Base-by-base conservation (phyloP, 64 coral and sea anemone species). In the Trachythela sp. region DNA sequence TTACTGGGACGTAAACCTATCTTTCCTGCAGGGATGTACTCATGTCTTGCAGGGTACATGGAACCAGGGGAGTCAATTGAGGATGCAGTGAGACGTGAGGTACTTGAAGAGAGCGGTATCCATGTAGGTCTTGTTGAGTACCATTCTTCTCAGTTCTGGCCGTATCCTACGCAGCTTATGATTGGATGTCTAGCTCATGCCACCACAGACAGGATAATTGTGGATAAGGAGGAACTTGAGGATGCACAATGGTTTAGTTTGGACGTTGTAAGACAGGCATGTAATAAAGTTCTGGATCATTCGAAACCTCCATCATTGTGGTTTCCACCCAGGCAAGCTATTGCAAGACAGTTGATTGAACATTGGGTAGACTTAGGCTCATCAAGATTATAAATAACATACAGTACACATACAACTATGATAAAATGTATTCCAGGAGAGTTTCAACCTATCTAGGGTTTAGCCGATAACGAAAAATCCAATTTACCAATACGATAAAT, bases 31-130 rank as follows among this genome's bases (percentile, higher is more conserved):
- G 75, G 75, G 17, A 80, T 80, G 75, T 80, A 80, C 34, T 80
- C 75, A 9, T 80, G 75, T 39, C 37, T 80, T 64, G 56, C 56
- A 26, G 75, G 75, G 34, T 80, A 37, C 33, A 80, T 80, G 75
- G 75, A 80, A 80, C 75, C 75, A 37, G 75, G 75, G 32, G 75
- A 80, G 75, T 38, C 75, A 36, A 80, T 80, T 80, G 75, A 80
- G 75, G 75, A 80, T 80, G 32, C 75, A 11, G 75, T 80, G 30
- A 35, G 75, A 37, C 75, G 75, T 29, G 75, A 80, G 33, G 75
- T 80, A 29, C 37, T 80, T 34, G 75, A 80, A 80, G 75, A 80
- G 20, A 80, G 75, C 31, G 75, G 75, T 35, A 80, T 80, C 37
- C 33, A 80, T 13, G 75, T 80, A 22, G 75, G 38, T 80, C 32